Evolutionary conservation across 2,888 invertebrate genomes (phyloP).

Genomic region (Cheilosia urbana): DNA sequence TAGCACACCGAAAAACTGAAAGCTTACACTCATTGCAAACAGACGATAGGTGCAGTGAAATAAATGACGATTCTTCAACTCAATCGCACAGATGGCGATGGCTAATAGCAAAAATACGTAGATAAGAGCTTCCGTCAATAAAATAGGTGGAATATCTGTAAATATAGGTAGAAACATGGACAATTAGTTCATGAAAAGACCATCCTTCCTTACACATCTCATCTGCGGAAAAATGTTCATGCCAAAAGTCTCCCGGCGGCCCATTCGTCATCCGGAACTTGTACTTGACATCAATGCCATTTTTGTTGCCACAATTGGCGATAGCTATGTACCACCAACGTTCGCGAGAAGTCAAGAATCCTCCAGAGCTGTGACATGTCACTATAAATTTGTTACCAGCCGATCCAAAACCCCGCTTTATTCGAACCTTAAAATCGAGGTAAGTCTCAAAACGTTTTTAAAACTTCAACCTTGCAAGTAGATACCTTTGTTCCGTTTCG

Average conservation of each 20-base stretch:
- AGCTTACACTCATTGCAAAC: conserved; percentile 89
- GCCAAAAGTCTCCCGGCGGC: conserved; percentile 91
- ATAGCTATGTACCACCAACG: conserved; percentile 98
- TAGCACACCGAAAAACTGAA: conserved; percentile 89
- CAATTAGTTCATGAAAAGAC: neutral
- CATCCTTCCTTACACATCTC: conserved; percentile 92
- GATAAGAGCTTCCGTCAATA: conserved; percentile 89
- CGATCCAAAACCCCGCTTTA: conserved; percentile 75
- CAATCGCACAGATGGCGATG: conserved; percentile 90
- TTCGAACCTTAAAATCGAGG: conserved; percentile 51
- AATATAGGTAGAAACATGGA: conserved; percentile 74
- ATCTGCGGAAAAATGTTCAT: conserved; percentile 96
- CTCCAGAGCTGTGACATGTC: conserved; percentile 87
- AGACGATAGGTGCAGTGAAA: conserved; percentile 95
- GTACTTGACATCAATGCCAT: conserved; percentile 92
- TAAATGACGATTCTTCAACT: conserved; percentile 91
- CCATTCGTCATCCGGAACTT: conserved; percentile 95
- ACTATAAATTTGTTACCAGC: conserved; percentile 83
- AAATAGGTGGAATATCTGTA: conserved; percentile 93
- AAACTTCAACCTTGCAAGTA: neutral
- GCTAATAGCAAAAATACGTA: conserved; percentile 90
- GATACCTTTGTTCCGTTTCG: conserved; percentile 57
- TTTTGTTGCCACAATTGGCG: conserved; percentile 90
- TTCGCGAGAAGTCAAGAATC: conserved; percentile 92
- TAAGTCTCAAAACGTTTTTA: neutral